Base-by-base conservation (phyloP, 2,888 invertebrate genomes). In the Cinara cedri region DNA sequence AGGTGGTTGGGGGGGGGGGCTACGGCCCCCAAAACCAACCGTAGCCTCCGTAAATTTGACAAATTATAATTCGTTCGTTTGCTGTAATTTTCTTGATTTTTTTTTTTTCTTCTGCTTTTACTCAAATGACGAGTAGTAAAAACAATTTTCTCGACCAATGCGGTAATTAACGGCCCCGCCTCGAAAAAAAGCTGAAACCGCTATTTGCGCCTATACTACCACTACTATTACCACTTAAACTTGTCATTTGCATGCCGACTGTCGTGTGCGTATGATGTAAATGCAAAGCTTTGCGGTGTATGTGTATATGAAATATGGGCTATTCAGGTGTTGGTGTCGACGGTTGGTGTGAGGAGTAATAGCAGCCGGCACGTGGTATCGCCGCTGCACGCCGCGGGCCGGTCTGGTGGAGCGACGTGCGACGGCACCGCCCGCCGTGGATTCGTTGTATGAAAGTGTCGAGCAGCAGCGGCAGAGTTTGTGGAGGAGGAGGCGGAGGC, bases 391-490 rank as follows among this genome's bases (percentile, higher is more conserved):
- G 78, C 78, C 78, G 78, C 70, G 51, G 78, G 78, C 78, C 78
- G 78, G 70, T 78, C 78, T 78, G 78, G 78, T 78, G 78, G 78
- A 78, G 78, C 78, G 78, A 68, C 78, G 78, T 78, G 68, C 78
- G 68, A 78, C 78, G 78, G 78, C 78, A 78, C 78, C 78, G 68
- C 78, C 78, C 78, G 78, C 78, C 78, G 78, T 78, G 78, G 78
- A 78, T 78, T 78, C 78, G 70, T 78, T 78, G 82, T 80, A 82
- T 82, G 82, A 82, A 82, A 82, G 82, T 81, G 81, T 81, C 82
- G 81, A 81, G 82, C 80, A 81, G 81, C 80, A 81, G 82, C 76
- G 82, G 82, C 80, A 81, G 82, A 82, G 82, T 81, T 76, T 81
- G 82, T 76, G 82, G 81, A 60, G 78, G 78, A 78, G 78, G 60